Conservation (phyloP, 2,888 invertebrate genomes). For the Cremastobaeus sp. region DNA sequence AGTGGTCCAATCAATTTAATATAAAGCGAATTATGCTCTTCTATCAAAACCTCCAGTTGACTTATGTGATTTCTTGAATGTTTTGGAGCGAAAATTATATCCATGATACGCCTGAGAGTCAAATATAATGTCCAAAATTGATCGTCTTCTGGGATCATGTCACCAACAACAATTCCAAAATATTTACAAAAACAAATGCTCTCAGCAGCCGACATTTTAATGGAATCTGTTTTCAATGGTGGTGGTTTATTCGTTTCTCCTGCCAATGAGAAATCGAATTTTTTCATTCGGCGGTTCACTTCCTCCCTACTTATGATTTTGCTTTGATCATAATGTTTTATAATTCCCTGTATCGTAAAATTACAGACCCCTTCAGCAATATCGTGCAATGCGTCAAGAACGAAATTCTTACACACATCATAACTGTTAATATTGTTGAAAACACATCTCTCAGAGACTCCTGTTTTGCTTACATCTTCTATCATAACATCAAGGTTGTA, state of each 20-base stretch:
- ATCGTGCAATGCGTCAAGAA: constrained; percentile 17
- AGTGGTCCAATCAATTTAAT: constrained; percentile 33
- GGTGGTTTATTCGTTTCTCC: background rate
- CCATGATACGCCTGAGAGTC: background rate
- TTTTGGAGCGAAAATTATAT: background rate
- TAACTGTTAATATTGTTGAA: constrained; percentile 39
- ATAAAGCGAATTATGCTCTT: constrained; percentile 22
- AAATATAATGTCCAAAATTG: background rate
- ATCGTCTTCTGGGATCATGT: constrained; percentile 6
- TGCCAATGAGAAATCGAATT: background rate
- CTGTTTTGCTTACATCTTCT: constrained; percentile 7
- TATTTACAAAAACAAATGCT: constrained; percentile 8
- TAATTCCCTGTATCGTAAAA: constrained; percentile 1
- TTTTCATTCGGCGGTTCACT: background rate
- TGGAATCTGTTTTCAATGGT: constrained; percentile 19
- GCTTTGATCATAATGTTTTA: background rate
- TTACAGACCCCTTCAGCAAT: constrained; percentile 15
- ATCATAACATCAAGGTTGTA: constrained; percentile 3
- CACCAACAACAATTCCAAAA: constrained; percentile 31
- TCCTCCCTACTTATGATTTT: background rate
- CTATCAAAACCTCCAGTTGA: background rate
- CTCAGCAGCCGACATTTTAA: constrained; percentile 46
- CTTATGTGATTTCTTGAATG: background rate
- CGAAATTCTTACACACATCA: constrained; percentile 18
- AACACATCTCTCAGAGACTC: constrained; percentile 30